Conservation (phyloP, 2,113 vertebrate species). For the Pseudorasbora parva region DNA sequence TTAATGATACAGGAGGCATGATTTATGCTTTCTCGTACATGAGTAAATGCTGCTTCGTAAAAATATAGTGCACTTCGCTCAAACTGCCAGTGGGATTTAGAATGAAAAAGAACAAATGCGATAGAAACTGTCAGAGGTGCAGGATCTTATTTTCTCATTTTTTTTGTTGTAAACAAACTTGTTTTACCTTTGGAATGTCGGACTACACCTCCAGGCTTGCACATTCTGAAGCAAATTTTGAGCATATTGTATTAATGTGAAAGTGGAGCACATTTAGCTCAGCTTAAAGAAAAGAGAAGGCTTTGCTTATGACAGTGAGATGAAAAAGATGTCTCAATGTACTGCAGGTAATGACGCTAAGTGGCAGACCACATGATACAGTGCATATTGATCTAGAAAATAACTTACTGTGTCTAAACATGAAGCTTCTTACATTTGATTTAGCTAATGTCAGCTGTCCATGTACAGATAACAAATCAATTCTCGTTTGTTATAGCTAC, state of each 20-base stretch:
- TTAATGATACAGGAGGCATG: slow-evolving; percentile 75
- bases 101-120: slow-evolving; percentile 21
- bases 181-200: neutral
- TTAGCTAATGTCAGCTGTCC: neutral
- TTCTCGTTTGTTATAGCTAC: slow-evolving; percentile 39
- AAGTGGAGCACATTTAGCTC: neutral
- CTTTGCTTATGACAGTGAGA: neutral
- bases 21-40: slow-evolving; percentile 74
- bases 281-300: neutral
- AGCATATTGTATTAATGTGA: neutral
- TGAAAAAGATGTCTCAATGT: neutral
- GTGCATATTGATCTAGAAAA: neutral
- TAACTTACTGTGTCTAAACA: neutral
- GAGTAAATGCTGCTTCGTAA: slow-evolving; percentile 74
- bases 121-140: slow-evolving; percentile 33
- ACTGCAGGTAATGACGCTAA: neutral
- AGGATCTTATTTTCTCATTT: neutral
- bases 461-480: slow-evolving; percentile 42
- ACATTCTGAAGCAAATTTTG: neutral
- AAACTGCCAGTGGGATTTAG: slow-evolving; percentile 60
- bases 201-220: slow-evolving; percentile 18
- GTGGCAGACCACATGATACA: neutral
- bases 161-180: slow-evolving; percentile 2
- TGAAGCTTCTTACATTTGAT: too few relatives aligned
- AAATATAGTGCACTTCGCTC: slow-evolving; percentile 67